Evolutionary conservation across 2,797 vertebrate genomes (phyloP).

Genomic region (Vipera latastei): DNA sequence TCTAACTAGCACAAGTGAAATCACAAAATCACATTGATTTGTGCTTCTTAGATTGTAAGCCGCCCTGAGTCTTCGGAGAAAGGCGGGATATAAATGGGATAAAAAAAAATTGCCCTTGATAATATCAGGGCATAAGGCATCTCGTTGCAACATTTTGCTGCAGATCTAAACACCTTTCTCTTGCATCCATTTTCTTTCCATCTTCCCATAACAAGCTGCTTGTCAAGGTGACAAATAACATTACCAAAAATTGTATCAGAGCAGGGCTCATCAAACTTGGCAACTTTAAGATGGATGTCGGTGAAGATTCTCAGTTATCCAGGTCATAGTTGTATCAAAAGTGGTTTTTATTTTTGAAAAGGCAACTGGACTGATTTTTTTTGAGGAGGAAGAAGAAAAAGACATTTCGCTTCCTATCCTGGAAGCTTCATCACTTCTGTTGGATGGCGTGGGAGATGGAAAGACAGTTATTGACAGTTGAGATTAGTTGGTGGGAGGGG

Average conservation of each 20-base stretch:
- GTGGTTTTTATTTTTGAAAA: neutral
- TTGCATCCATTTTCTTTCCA: neutral
- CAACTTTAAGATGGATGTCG: neutral
- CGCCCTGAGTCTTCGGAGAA: too few relatives aligned
- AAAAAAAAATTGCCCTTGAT: neutral
- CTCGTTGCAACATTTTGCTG: neutral
- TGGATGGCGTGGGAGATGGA: neutral
- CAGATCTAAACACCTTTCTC: neutral
- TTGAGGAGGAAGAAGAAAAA: neutral
- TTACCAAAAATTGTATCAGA: neutral
- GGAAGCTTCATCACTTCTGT: too few relatives aligned
- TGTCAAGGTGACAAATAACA: neutral
- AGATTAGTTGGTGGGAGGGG: neutral
- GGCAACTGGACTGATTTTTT: neutral
- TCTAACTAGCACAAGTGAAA: neutral
- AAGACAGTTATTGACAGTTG: neutral
- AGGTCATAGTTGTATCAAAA: neutral
- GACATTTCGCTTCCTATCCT: too few relatives aligned
- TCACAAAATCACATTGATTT: neutral
- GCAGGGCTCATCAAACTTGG: neutral
- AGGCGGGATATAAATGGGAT: too few relatives aligned
- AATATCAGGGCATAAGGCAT: neutral
- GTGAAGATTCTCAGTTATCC: neutral
- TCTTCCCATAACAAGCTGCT: neutral
- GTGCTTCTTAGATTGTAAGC: too few relatives aligned